Base-by-base conservation (phyloP, 1,140 invertebrate species). In the Papilio polyxenes region DNA sequence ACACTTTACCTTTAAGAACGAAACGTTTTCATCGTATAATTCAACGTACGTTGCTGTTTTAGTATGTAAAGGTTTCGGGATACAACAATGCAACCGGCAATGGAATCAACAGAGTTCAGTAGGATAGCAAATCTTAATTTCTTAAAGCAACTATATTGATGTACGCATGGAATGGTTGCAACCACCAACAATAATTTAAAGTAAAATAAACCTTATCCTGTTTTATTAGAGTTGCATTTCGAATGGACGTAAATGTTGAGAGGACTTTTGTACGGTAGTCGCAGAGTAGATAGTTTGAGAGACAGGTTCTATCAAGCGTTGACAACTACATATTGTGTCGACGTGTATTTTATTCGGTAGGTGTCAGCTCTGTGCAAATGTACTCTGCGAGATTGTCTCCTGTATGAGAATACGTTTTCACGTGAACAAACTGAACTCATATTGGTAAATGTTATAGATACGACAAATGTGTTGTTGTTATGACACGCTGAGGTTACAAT, bases 221-320 rank as follows among this genome's bases (percentile, higher is more conserved):
- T 44, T 4, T 11, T 3, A 0, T 49, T 86, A 89, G 79, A 65
- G 84, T 84, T 65, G 23, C 37, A 80, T 89, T 86, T 88, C n/a
- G 6, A 13, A 48, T 83, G 31, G 3, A 0, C 11, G 0, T 0
- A 17, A 11, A 31, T n/a, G 56, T 76, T 72, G 75, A 83, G 84
- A 82, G n/a, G 79, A 75, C 80, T 51, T 86, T 83, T 48, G 20
- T 31, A 74, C 51, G 20, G 37, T 23, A 69, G 44, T 59, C 80
- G n/a, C 8, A 81, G 82, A 86, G 86, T 92, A 90, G 91, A 92
- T 92, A 92, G 91, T 91, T 92, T 93, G 92, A 93, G 83, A 93
- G 92, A 93, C 92, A 93, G 91, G 89, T 92, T 88, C 92, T 93
- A 93, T 93, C 92, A 93, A 91, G 87, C 82, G 85, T 85, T 93